These are phyloP conservation scores for Neolamprologus modestus DNA, from an alignment of 2,113 vertebrate genomes.

Conservation along the genomic window DNA sequence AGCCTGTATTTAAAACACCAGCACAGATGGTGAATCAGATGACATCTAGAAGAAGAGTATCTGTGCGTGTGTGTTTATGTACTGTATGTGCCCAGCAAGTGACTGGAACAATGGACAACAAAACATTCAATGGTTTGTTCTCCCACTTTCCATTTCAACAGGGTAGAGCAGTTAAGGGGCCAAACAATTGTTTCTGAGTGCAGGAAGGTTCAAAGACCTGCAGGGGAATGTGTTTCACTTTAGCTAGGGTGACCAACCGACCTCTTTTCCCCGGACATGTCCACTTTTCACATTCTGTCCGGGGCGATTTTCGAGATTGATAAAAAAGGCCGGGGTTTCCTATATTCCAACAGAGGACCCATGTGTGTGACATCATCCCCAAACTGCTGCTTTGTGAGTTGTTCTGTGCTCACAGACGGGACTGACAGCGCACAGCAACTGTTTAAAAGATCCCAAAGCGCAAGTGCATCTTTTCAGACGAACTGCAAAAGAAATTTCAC, in stretches of 20 bases:
- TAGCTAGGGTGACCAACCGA: background rate
- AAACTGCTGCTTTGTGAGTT: background rate
- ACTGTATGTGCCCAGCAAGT: conserved; percentile 25
- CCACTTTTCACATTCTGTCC: background rate
- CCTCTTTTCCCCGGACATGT: background rate
- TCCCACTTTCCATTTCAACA: conserved; percentile 48
- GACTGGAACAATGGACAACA: conserved; percentile 54
- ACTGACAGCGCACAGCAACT: background rate
- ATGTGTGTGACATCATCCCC: background rate
- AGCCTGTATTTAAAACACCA: conserved; percentile 44
- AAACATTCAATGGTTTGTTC: conserved; percentile 64
- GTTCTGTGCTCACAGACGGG: background rate
- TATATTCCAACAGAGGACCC: background rate
- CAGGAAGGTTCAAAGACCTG: background rate
- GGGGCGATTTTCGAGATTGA: background rate
- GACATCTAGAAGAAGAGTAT: conserved; percentile 25
- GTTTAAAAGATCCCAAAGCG: background rate
- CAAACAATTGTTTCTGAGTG: background rate
- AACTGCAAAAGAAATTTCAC: background rate
- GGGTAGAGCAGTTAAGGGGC: background rate
- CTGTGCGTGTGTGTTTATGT: conserved; percentile 6
- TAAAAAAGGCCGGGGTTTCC: fast-evolving
- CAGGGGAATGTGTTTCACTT: background rate
- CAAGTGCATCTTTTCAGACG: fast-evolving
- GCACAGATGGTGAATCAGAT: conserved; percentile 68